Base-by-base conservation (phyloP, 2,113 vertebrate species). In the Malurus cyaneus region DNA sequence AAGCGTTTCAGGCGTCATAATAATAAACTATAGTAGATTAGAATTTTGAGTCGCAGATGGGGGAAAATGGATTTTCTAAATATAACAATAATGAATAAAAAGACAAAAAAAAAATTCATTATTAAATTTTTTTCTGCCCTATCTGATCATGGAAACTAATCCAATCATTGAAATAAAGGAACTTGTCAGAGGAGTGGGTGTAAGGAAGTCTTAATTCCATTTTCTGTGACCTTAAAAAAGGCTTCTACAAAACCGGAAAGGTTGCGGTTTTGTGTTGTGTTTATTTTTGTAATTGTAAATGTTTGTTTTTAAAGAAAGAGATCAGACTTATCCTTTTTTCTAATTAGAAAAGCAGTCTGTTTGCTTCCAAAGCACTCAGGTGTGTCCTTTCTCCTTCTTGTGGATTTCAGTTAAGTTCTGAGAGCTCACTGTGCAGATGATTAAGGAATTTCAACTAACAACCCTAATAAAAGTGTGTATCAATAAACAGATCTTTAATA, bases 21-120 rank as follows among this genome's bases (percentile, higher is more conserved):
- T n/a, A n/a, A n/a, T n/a, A n/a, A n/a, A n/a, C n/a, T n/a, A n/a
- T n/a, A n/a, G n/a, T n/a, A n/a, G n/a, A n/a, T n/a, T n/a, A n/a
- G n/a, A n/a, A n/a, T n/a, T n/a, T n/a, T n/a, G n/a, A n/a, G n/a
- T n/a, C n/a, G n/a, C n/a, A n/a, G n/a, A n/a, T n/a, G n/a, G n/a
- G n/a, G n/a, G n/a, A n/a, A n/a, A n/a, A n/a, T n/a, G n/a, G n/a
- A n/a, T n/a, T n/a, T n/a, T n/a, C n/a, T n/a, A n/a, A n/a, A n/a
- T n/a, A n/a, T n/a, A n/a, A n/a, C n/a, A n/a, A n/a, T n/a, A n/a
- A n/a, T n/a, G n/a, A n/a, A n/a, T n/a, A 0, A 8, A 50, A 46
- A 24, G 25, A n/a, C n/a, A n/a, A 17, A 0, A n/a, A 46, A 24
- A 29, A 17, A 0, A n/a, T 7, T 9, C n/a, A 25, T 47, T n/a